A percentile compares a stretch with the other conserved stretches of the same genome.
Conservation (phyloP, 2,888 invertebrate genomes). For the Omphaloscelis lunosa region DNA sequence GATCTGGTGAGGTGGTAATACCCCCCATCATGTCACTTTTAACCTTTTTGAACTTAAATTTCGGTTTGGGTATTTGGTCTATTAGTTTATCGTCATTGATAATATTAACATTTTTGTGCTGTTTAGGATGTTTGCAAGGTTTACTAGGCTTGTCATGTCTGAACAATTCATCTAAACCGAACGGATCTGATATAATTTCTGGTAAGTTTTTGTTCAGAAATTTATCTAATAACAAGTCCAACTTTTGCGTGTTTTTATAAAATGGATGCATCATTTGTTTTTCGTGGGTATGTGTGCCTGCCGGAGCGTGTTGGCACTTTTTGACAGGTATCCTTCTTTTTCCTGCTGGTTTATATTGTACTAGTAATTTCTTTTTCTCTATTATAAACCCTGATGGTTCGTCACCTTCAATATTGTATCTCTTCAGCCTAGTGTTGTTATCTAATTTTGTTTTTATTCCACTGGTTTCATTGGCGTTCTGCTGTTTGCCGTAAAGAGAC, state of each 20-base stretch:
- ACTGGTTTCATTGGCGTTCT: neutral
- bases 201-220: constrained; percentile 75
- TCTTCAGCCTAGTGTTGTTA: constrained; percentile 58
- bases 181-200: constrained; percentile 67
- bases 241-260: constrained; percentile 78
- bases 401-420: constrained; percentile 51
- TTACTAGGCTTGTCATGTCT: constrained; percentile 55
- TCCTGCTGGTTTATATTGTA: constrained; percentile 71
- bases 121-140: constrained; percentile 63
- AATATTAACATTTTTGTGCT: constrained; percentile 26
- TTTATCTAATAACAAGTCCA: constrained; percentile 78
- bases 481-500: constrained; percentile 22
- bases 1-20: neutral
- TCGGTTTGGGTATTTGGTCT: constrained; percentile 49
- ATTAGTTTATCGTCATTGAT: neutral
- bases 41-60: neutral
- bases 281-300: constrained; percentile 76
- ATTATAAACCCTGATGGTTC: constrained; percentile 73
- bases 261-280: constrained; percentile 80
- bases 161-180: constrained; percentile 66
- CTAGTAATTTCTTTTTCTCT: constrained; percentile 76
- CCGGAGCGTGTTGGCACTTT: constrained; percentile 79
- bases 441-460: neutral
- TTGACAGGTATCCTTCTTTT: constrained; percentile 69
- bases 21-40: neutral